Evolutionary conservation across 2,888 invertebrate species (phyloP).

Genomic region (Perithous albicinctus): DNA sequence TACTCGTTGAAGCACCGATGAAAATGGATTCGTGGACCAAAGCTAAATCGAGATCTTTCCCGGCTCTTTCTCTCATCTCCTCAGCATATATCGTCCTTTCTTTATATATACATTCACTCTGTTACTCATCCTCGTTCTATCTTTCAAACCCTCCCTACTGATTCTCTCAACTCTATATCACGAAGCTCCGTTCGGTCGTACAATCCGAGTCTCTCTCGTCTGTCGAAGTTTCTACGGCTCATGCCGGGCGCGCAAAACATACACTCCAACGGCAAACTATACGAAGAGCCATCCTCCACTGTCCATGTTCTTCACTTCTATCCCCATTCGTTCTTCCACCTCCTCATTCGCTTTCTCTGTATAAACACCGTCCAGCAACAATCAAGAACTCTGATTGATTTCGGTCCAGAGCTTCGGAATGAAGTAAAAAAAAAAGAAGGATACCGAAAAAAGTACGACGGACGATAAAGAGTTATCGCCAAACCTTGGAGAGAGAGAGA

Average conservation of each 20-base stretch:
- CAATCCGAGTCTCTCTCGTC: constrained; percentile 41
- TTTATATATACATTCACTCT: constrained; percentile 1
- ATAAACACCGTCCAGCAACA: constrained; percentile 78
- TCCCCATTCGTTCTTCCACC: constrained; percentile 28
- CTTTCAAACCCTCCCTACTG: constrained; percentile 30
- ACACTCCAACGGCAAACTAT: constrained; percentile 66
- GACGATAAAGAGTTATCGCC: constrained; percentile 5
- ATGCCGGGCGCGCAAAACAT: constrained; percentile 59
- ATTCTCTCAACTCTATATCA: constrained; percentile 7
- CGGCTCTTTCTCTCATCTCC: constrained; percentile 18
- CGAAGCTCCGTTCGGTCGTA: constrained; percentile 9
- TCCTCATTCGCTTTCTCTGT: constrained; percentile 67
- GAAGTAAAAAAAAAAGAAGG: constrained; percentile 23
- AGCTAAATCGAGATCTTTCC: constrained; percentile 75
- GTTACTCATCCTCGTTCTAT: constrained; percentile 42
- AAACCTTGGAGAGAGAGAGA: no score
- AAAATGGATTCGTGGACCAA: constrained; percentile 70
- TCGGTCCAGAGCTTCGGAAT: constrained; percentile 52
- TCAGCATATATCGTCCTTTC: constrained; percentile 35
- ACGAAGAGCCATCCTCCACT: constrained; percentile 46
- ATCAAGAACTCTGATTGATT: constrained; percentile 81
- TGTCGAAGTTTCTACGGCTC: constrained; percentile 46
- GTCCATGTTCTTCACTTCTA: constrained; percentile 32
- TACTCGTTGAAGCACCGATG: constrained; percentile 75
- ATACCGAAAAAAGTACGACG: constrained; percentile 1